Evolutionary conservation across 2,113 vertebrate genomes (phyloP), one percentile per base, ranked within the genome.

Genomic region (Trachemys scripta): DNA sequence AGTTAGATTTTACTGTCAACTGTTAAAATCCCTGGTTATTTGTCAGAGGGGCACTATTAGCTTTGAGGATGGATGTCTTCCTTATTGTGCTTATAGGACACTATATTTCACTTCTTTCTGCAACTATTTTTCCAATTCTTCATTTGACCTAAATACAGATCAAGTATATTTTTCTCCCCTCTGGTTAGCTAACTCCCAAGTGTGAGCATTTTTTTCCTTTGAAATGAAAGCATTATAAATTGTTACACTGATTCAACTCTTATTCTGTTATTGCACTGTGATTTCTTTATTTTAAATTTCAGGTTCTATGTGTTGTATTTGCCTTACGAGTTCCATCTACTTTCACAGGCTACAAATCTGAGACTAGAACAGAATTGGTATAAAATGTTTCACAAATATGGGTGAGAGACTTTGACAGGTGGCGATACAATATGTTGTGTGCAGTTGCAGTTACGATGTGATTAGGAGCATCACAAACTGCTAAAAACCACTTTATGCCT

Each of bases 401-500:
- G 1, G 0, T 27, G 24, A 22, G 35, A 95, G 65, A 79, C 56
- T 80, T 53, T 50, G 31, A 29, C 38, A 95, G 5, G 22, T 85
- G 54, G 25, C 53, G 25, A 10, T 89, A 47, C 10, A 88, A 27
- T 75, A 75, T 42, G 25, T 49, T 93, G 2, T 25, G 83, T 87
- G 78, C 80, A 94, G 35, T 84, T 94, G 24, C 35, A 93, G 62
- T 89, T 80, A 35, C 20, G 31, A 81, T 42, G 19, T 50, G n/a
- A 80, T 80, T 90, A 85, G 42, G 87, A 94, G 87, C 53, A 92
- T 2, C 5, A 78, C 75, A 85, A 90, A 88, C 19, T 54, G 38
- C 3, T 84, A 95, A 94, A 89, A 90, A 72, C 16, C 3, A 53
- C 24, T 56, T 82, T 2, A 6, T n/a, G 3, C 47, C 29, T 90